Evolutionary conservation across 2,888 invertebrate genomes (phyloP), one percentile per base, ranked within the genome.

Genomic region (Opisthograptis luteolata): DNA sequence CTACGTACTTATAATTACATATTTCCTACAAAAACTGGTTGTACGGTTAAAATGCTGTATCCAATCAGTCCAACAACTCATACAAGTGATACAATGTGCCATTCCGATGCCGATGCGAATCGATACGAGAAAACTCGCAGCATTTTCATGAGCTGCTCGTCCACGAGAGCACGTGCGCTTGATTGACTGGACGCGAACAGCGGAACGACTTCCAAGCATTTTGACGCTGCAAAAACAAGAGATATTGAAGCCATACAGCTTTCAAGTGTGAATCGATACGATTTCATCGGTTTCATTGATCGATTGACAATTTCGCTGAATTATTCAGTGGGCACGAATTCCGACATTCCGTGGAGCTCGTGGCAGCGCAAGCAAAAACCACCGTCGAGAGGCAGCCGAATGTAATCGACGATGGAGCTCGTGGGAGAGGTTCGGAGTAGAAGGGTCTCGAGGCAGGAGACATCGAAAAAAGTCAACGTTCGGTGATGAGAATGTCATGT

Each of bases 401-500:
- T 79, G 73, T 76, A 78, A 77, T 66, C 71, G 72, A 60, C 55
- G 58, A 61, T 45, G 66, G 73, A 72, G 79, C 76, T 81, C 87
- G 86, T 87, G 87, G 82, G 87, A 87, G 84, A 81, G 79, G 74
- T 67, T 73, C 75, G 64, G 64, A 61, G 58, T 67, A 65, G 73
- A 68, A 73, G 79, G 74, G 78, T 79, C 78, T 82, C 64, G 78
- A 62, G 67, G 68, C 67, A 64, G 68, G 72, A 74, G 76, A 74
- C 69, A 66, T 52, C 68, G 74, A 81, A 87, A 89, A 88, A 88
- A 79, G 67, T 53, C 60, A 79, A 67, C 83, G 78, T 83, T 88
- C 76, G 86, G 89, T 89, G 90, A 89, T 89, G 89, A 89, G 89
- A 89, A 90, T 87, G 89, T 89, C 89, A 89, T 90, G 90, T 89